Evolutionary conservation across 2,113 vertebrate species (phyloP).

Genomic region (Coryphaenoides rupestris): DNA sequence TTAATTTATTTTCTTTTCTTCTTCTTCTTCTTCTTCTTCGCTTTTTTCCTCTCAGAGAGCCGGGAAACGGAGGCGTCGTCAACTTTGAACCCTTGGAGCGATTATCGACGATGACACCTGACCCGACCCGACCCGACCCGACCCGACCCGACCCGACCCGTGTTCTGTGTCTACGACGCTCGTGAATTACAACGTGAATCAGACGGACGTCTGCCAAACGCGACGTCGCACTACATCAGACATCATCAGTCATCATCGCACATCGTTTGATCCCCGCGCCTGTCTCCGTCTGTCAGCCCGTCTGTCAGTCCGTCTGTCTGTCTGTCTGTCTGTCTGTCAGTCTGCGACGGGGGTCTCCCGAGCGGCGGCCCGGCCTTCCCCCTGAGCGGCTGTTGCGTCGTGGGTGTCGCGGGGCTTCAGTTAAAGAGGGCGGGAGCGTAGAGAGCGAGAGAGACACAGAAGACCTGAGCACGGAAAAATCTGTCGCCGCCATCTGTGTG

Average conservation of each 20-base stretch:
- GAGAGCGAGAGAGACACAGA: slow-evolving; percentile 36
- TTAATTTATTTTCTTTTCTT: neutral
- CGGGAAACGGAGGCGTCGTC: slow-evolving; percentile 57
- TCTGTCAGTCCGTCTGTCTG: neutral
- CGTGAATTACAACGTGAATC: no score
- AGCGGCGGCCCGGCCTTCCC: no score
- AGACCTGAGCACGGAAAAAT: slow-evolving; percentile 44
- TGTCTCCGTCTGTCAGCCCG: neutral
- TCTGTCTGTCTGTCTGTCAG: neutral
- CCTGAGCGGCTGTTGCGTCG: slow-evolving; percentile 4
- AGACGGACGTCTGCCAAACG: no score
- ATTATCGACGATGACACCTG: no score
- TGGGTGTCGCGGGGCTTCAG: neutral
- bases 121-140: no score
- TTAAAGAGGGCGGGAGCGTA: slow-evolving; percentile 22
- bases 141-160: no score
- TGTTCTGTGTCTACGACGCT: no score
- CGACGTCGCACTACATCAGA: no score
- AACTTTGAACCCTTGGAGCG: slow-evolving; percentile 57
- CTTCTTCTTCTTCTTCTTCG: neutral
- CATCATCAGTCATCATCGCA: no score
- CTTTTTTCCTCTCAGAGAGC: slow-evolving; percentile 49
- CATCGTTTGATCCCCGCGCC: neutral
- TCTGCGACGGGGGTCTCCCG: neutral
- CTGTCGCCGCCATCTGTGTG: slow-evolving; percentile 58